Conservation (phyloP, 2,888 invertebrate genomes). For the Synergus gifuensis region DNA sequence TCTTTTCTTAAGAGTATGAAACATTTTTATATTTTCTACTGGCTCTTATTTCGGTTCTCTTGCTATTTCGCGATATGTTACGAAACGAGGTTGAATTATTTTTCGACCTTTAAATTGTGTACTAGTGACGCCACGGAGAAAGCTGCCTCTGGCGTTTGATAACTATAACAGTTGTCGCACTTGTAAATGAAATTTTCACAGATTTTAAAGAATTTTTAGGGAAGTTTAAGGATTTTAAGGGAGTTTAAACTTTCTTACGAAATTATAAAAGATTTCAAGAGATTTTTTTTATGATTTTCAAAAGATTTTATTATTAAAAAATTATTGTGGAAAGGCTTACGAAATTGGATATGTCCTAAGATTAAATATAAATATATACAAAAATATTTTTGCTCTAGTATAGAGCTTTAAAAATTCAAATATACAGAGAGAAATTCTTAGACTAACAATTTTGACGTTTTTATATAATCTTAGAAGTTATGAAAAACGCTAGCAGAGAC, state of each 20-base stretch:
- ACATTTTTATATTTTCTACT: not conserved
- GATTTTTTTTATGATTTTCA: no score
- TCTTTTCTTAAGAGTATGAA: not conserved
- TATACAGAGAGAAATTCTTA: not conserved
- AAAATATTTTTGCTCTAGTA: not conserved
- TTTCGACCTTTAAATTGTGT: constrained; percentile 33
- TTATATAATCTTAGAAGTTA: no score
- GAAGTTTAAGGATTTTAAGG: no score
- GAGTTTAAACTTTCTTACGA: no score
- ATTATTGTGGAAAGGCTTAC: no score
- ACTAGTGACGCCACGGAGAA: constrained; percentile 18
- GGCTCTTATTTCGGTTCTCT: not conserved
- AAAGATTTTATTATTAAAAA: not conserved
- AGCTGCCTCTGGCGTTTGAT: constrained; percentile 21
- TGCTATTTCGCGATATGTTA: constrained; percentile 17
- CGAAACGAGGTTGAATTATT: constrained; percentile 35
- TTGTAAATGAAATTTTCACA: no score
- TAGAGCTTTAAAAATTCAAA: not conserved
- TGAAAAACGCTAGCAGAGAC: not conserved
- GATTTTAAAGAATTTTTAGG: no score
- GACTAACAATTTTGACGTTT: not conserved
- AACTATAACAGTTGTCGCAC: not conserved
- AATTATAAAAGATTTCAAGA: no score
- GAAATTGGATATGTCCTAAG: no score
- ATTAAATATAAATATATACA: no score